Conservation (phyloP, 2,797 vertebrate species). For the Cephalopachus bancanus region DNA sequence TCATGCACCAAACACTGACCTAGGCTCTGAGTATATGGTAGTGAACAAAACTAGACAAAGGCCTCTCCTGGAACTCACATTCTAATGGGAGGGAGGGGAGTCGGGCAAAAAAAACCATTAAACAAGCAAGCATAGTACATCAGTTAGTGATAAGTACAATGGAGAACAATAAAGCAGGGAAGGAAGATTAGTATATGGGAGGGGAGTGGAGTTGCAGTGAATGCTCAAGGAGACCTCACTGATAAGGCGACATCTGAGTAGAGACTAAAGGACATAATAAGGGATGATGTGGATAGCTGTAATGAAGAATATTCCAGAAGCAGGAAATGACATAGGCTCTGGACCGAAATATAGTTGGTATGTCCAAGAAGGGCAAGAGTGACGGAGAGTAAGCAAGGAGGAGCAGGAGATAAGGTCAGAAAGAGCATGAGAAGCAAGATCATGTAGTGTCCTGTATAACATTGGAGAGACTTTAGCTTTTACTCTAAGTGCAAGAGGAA, state of each 20-base stretch:
- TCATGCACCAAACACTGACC: not conserved
- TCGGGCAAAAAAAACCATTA: not conserved
- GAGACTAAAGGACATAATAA: not conserved
- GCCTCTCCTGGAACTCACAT: not conserved
- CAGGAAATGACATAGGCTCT: not conserved
- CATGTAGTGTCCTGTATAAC: not conserved
- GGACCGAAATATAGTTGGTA: not conserved
- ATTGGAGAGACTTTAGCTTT: not conserved
- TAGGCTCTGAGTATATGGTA: not conserved
- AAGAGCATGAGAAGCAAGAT: not conserved
- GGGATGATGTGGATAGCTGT: not conserved
- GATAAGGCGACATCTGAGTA: not conserved
- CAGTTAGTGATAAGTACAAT: not conserved
- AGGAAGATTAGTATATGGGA: not conserved
- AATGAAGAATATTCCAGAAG: not conserved
- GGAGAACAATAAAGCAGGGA: not conserved
- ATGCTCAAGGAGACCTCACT: not conserved
- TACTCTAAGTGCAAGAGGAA: not conserved
- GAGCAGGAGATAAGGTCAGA: not conserved
- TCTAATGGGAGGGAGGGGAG: not conserved
- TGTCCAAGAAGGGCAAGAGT: not conserved
- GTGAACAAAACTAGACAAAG: not conserved
- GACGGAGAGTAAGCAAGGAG: not conserved
- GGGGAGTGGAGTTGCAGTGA: not conserved
- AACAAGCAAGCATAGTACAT: not conserved